Percentiles rank a stretch among this genome's conserved stretches.
phyloP scores from a whole-genome alignment of 2,888 invertebrate species.

The Pammene fasciana region DNA sequence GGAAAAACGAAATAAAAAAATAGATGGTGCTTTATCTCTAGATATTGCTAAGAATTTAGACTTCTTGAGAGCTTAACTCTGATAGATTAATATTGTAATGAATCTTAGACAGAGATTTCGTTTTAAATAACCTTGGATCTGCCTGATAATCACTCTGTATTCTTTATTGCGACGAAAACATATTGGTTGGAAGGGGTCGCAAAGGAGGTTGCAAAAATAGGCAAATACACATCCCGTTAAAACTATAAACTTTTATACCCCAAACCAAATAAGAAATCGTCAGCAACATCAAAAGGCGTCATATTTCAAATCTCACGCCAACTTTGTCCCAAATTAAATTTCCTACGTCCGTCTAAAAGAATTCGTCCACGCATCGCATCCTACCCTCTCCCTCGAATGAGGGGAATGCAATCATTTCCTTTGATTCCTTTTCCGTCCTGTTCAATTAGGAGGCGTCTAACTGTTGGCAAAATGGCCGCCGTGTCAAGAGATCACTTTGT shows the following conservation, averaged over 20 bases:
- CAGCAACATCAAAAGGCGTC: constrained; percentile 1
- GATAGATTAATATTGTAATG: too few relatives aligned
- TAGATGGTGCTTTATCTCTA: too few relatives aligned
- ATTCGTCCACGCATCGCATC: constrained; percentile 76
- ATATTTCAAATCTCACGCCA: constrained; percentile 29
- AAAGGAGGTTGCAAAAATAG: too few relatives aligned
- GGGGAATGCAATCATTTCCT: constrained; percentile 81
- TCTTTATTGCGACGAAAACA: too few relatives aligned
- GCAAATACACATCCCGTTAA: too few relatives aligned
- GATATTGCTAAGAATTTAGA: too few relatives aligned
- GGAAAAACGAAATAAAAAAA: too few relatives aligned
- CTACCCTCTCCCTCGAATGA: constrained; percentile 75
- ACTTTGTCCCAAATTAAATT: constrained; percentile 37
- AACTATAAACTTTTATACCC: not conserved
- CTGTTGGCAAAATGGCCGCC: constrained; percentile 63
- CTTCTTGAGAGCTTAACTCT: too few relatives aligned
- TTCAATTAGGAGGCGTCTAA: constrained; percentile 81
- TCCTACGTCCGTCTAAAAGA: constrained; percentile 65
- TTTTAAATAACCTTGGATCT: too few relatives aligned
- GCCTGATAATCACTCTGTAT: too few relatives aligned
- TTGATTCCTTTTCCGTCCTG: constrained; percentile 80
- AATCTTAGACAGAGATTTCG: too few relatives aligned
- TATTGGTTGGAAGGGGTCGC: too few relatives aligned
- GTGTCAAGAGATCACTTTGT: constrained; percentile 49
- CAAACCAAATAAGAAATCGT: not conserved